These are phyloP conservation scores for Melanotaenia boesemani DNA, from an alignment of 2,797 vertebrate species.

Conservation along the genomic window DNA sequence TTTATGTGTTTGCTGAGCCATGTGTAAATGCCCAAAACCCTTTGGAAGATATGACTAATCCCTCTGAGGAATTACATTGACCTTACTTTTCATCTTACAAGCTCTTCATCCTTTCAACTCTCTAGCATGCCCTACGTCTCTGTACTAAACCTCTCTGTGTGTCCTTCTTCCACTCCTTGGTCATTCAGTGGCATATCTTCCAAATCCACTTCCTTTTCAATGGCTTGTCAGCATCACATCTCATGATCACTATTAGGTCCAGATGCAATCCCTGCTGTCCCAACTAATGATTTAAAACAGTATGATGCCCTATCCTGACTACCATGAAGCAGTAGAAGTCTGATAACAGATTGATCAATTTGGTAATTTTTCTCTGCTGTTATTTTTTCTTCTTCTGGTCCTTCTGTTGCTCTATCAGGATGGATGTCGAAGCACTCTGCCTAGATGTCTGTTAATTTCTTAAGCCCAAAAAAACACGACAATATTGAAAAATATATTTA, in stretches of 20 bases:
- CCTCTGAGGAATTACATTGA: conserved; percentile 54
- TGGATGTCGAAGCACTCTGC: conserved; percentile 21
- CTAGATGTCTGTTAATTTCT: conserved; percentile 25
- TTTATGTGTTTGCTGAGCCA: conserved; percentile 32
- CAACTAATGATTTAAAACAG: conserved; percentile 58
- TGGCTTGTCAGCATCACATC: conserved; percentile 47
- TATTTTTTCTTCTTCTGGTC: not conserved
- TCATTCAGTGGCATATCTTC: conserved; percentile 26
- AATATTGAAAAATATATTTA: conserved; percentile 32
- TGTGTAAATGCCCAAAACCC: conserved; percentile 55
- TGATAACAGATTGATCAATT: conserved; percentile 10
- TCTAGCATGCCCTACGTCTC: conserved; percentile 38
- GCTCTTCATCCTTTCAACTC: conserved; percentile 50
- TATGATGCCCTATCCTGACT: conserved; percentile 21
- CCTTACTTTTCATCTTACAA: conserved; percentile 53
- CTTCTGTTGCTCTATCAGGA: not conserved
- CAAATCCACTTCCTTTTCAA: conserved; percentile 55
- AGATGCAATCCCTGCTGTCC: conserved; percentile 57
- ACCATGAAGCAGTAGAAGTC: conserved; percentile 31
- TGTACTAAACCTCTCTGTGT: conserved; percentile 36
- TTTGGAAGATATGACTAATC: conserved; percentile 61
- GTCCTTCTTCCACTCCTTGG: conserved; percentile 47
- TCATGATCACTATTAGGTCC: conserved; percentile 33
- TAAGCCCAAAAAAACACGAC: conserved; percentile 17
- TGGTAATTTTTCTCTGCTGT: conserved; percentile 1